phyloP scores from a whole-genome alignment of 2,888 invertebrate species.

The Diabrotica balteata region DNA sequence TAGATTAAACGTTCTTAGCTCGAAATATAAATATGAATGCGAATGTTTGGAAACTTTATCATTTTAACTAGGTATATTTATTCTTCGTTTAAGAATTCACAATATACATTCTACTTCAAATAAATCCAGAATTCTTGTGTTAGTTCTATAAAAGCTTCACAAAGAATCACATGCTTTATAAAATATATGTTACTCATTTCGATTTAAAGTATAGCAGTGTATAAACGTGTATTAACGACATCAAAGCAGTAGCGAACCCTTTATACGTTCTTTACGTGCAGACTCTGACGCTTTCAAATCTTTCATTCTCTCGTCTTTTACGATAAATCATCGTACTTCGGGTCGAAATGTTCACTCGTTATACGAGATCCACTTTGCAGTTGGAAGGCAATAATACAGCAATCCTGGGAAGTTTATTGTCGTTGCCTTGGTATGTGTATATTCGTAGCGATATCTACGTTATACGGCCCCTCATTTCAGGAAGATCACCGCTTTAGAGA shows the following conservation, averaged over 20 bases:
- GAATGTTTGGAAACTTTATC: too few relatives aligned
- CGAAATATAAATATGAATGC: too few relatives aligned
- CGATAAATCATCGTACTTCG: conserved; percentile 29
- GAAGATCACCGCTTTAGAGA: conserved; percentile 1
- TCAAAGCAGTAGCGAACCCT: background rate
- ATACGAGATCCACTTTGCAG: conserved; percentile 30
- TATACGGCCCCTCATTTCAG: conserved; percentile 4
- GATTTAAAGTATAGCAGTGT: too few relatives aligned
- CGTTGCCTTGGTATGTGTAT: conserved; percentile 19
- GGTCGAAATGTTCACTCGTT: conserved; percentile 28
- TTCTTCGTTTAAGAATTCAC: too few relatives aligned
- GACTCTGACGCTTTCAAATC: conserved; percentile 2
- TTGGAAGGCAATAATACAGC: conserved; percentile 32
- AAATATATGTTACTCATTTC: too few relatives aligned
- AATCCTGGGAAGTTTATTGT: conserved; percentile 33
- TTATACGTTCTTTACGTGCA: background rate
- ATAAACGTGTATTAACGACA: too few relatives aligned
- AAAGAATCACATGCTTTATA: too few relatives aligned
- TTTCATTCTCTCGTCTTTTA: conserved; percentile 20
- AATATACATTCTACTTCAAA: too few relatives aligned
- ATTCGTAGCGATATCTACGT: conserved; percentile 3
- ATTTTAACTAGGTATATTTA: too few relatives aligned
- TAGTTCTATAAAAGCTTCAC: too few relatives aligned
- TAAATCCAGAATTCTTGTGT: too few relatives aligned
- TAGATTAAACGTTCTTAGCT: too few relatives aligned